Evolutionary conservation across 2,888 invertebrate species (phyloP).

Genomic region (Campoplex nolae): DNA sequence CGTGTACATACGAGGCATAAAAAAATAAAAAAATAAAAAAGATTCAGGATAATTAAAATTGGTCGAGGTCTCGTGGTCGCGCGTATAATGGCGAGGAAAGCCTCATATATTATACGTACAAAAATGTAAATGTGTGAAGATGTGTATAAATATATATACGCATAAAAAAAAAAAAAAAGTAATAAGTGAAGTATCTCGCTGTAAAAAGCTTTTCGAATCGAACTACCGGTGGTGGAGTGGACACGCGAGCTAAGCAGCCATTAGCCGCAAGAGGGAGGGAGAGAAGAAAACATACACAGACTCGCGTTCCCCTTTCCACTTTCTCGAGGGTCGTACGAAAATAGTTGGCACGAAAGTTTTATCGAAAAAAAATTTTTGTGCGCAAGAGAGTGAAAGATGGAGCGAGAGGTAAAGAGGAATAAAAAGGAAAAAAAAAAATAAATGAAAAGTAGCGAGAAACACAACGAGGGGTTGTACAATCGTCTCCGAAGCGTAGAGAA

Average conservation of each 20-base stretch:
- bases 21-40: too few relatives aligned
- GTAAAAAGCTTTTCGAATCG: slow-evolving; percentile 61
- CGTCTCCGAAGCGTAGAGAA: slow-evolving; percentile 26
- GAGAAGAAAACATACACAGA: slow-evolving; percentile 4
- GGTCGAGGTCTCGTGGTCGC: too few relatives aligned
- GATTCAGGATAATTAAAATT: too few relatives aligned
- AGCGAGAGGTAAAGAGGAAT: neutral
- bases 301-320: slow-evolving; percentile 20
- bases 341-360: slow-evolving; percentile 64
- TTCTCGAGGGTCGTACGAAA: slow-evolving; percentile 66
- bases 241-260: slow-evolving; percentile 56
- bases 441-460: slow-evolving; percentile 23
- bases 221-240: slow-evolving; percentile 49
- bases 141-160: slow-evolving; percentile 3
- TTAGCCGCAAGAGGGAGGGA: slow-evolving; percentile 39
- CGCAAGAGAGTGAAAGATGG: slow-evolving; percentile 5
- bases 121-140: neutral
- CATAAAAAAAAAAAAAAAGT: slow-evolving; percentile 3
- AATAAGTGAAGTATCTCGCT: slow-evolving; percentile 28
- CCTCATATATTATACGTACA: neutral
- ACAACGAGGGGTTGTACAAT: slow-evolving; percentile 16
- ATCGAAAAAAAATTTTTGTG: slow-evolving; percentile 56
- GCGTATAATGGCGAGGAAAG: too few relatives aligned
- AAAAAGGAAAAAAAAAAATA: neutral
- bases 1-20: neutral